phyloP scores from a whole-genome alignment of 2,888 invertebrate genomes.

The Homarus gammarus region DNA sequence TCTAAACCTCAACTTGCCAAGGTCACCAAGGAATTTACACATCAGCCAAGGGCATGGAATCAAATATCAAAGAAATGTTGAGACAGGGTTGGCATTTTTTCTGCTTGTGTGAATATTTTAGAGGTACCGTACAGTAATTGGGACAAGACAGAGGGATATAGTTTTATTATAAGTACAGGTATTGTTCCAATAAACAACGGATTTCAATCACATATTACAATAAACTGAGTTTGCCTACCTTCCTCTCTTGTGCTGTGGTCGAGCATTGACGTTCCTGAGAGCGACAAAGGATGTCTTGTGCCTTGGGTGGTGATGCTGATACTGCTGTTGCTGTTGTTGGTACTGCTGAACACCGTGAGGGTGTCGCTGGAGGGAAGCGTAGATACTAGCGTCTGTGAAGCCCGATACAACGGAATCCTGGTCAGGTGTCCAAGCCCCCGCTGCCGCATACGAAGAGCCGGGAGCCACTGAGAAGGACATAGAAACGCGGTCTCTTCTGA shows the following conservation, averaged over 20 bases:
- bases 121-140: neutral
- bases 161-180: too few relatives aligned
- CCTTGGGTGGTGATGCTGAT: constrained; percentile 51
- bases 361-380: constrained; percentile 74
- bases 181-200: too few relatives aligned
- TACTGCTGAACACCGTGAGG: constrained; percentile 35
- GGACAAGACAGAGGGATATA: constrained; percentile 14
- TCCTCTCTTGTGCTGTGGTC: constrained; percentile 65
- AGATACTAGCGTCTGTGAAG: constrained; percentile 74
- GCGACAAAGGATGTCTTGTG: constrained; percentile 72
- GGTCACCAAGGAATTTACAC: too few relatives aligned
- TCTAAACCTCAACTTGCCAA: too few relatives aligned
- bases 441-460: constrained; percentile 60
- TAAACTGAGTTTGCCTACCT: constrained; percentile 42
- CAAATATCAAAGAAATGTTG: too few relatives aligned
- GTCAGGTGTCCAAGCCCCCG: constrained; percentile 76
- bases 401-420: constrained; percentile 75
- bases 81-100: too few relatives aligned
- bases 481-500: constrained; percentile 62
- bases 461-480: constrained; percentile 64
- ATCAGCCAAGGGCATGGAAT: too few relatives aligned
- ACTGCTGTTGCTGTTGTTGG: constrained; percentile 66
- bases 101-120: too few relatives aligned
- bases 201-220: too few relatives aligned
- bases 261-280: constrained; percentile 75